Evolutionary conservation across 2,113 vertebrate species (phyloP).

Genomic region (Petromus typicus): DNA sequence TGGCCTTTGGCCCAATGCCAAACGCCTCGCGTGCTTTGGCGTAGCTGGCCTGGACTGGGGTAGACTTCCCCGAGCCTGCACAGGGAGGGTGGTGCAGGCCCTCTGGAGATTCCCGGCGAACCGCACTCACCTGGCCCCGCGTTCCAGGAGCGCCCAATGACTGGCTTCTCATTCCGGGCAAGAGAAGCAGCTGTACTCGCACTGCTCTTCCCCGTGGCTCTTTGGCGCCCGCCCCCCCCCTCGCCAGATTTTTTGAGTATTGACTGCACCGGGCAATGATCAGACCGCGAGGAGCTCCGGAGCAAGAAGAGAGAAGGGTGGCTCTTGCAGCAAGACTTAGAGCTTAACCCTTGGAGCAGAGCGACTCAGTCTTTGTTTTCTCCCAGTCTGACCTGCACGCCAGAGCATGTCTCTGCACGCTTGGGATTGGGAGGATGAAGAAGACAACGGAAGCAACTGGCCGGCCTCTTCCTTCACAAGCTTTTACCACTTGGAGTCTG

Average conservation of each 20-base stretch:
- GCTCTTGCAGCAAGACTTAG: neutral
- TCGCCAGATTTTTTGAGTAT: too few relatives aligned
- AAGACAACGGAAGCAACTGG: neutral
- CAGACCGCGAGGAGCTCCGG: neutral
- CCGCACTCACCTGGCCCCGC: neutral
- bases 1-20: neutral
- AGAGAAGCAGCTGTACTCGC: neutral
- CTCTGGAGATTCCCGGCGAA: neutral
- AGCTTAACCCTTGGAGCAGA: neutral
- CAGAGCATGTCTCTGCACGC: constrained; percentile 31
- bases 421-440: constrained; percentile 61
- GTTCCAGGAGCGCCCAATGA: neutral
- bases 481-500: neutral
- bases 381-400: neutral
- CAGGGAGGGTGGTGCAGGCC: neutral
- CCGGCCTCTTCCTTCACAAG: neutral
- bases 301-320: neutral
- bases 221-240: too few relatives aligned
- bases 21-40: neutral
- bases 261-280: neutral
- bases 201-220: neutral
- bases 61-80: neutral
- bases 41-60: too few relatives aligned
- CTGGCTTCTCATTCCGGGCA: neutral
- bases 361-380: neutral